Evolutionary conservation across 2,888 invertebrate species (phyloP).

Genomic region (Drosophila monieri): DNA sequence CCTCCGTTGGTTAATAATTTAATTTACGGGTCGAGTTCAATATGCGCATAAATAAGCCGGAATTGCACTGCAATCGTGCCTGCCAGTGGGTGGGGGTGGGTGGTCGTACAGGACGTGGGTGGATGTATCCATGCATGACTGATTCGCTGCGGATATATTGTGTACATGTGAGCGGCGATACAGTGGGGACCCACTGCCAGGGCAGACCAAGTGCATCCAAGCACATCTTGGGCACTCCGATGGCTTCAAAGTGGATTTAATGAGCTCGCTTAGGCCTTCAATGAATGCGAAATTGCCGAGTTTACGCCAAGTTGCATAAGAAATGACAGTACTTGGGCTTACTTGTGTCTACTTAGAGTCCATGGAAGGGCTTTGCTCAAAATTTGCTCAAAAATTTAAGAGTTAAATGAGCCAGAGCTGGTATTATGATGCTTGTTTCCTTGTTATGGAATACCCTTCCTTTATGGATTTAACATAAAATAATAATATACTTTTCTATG

Average conservation of each 20-base stretch:
- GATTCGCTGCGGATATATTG: constrained; percentile 29
- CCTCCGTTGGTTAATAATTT: constrained; percentile 50
- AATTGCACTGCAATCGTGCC: constrained; percentile 23
- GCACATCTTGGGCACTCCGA: constrained; percentile 16
- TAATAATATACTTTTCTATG: too few relatives aligned
- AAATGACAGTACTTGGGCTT: background rate
- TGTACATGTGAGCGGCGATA: background rate
- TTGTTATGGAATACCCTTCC: background rate
- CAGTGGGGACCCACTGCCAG: background rate
- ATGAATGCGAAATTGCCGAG: background rate
- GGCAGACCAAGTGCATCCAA: constrained; percentile 31
- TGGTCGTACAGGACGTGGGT: background rate
- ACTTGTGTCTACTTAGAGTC: background rate
- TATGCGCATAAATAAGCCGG: constrained; percentile 64
- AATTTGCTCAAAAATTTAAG: background rate
- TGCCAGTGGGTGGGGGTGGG: background rate
- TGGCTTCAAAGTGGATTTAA: constrained; percentile 27
- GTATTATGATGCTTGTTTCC: background rate
- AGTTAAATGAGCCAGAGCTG: background rate
- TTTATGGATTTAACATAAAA: background rate
- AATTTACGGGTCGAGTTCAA: constrained; percentile 59
- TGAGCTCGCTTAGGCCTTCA: background rate
- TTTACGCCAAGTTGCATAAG: background rate
- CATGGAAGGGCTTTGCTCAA: background rate
- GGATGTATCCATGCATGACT: constrained; percentile 31